Evolutionary conservation across 2,113 vertebrate genomes (phyloP).

Genomic region (Merops nubicus): DNA sequence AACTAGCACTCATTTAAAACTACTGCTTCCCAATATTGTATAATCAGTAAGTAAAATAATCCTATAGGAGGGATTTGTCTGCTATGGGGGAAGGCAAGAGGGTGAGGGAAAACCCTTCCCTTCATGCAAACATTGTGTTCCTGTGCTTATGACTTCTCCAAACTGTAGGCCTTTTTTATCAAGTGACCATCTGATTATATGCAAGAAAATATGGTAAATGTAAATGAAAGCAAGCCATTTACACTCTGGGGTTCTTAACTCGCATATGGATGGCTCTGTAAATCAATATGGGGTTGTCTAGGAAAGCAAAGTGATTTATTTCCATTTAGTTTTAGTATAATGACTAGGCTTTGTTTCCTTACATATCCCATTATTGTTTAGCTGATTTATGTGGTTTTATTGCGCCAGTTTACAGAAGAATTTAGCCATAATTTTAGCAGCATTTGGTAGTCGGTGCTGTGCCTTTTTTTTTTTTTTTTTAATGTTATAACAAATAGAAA

Average conservation of each 20-base stretch:
- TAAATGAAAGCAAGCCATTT: constrained; percentile 16
- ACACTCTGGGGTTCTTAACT: neutral
- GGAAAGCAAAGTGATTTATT: constrained; percentile 40
- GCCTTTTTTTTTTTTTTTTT: neutral
- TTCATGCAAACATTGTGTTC: neutral
- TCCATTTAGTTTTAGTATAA: neutral
- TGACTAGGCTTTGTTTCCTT: constrained; percentile 30
- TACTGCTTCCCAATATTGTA: neutral
- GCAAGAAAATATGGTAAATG: neutral
- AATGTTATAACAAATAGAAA: constrained; percentile 41
- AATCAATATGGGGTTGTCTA: neutral
- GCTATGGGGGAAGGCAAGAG: neutral
- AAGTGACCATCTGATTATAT: neutral
- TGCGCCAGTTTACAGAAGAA: neutral
- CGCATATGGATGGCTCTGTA: neutral
- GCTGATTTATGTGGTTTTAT: constrained; percentile 37
- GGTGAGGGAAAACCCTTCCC: neutral
- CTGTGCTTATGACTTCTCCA: neutral
- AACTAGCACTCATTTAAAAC: neutral
- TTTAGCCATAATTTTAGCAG: constrained; percentile 37
- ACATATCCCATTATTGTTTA: constrained; percentile 19
- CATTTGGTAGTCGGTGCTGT: constrained; percentile 43
- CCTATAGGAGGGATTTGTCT: neutral
- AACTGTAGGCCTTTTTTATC: neutral
- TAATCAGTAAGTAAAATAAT: neutral